A percentile compares a stretch with the other conserved stretches of the same genome.
These are phyloP conservation scores for Rhabdomys pumilio DNA, from an alignment of 2,797 vertebrate genomes.

Conservation along the genomic window DNA sequence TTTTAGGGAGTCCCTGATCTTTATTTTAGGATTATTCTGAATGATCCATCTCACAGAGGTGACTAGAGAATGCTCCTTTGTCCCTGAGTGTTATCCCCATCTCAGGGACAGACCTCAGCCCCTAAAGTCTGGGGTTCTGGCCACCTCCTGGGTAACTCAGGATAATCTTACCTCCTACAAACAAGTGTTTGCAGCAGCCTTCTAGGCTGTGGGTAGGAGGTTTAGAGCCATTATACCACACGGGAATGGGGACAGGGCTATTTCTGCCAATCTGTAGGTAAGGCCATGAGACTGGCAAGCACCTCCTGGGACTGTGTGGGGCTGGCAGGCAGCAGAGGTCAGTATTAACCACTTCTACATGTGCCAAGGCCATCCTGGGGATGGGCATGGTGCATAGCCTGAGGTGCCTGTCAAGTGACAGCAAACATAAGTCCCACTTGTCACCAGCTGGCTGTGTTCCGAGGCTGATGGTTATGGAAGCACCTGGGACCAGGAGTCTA, in stretches of 20 bases:
- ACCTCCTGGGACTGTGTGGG: neutral
- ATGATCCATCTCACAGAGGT: neutral
- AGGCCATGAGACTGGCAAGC: neutral
- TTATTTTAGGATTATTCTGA: neutral
- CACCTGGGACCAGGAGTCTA: neutral
- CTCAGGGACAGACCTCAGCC: neutral
- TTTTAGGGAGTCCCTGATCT: neutral
- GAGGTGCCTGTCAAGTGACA: neutral
- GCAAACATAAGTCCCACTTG: neutral
- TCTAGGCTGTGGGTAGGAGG: neutral
- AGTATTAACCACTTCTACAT: neutral
- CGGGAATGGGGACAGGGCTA: neutral
- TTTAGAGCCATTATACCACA: neutral
- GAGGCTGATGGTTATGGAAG: neutral
- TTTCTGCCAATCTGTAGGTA: neutral
- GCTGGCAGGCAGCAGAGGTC: neutral
- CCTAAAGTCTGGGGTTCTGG: neutral
- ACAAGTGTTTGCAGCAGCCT: neutral
- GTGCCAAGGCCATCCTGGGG: neutral
- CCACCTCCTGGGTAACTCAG: neutral
- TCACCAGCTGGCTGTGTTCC: neutral
- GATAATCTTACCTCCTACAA: neutral
- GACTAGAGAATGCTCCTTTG: neutral
- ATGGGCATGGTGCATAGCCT: rapidly evolving
- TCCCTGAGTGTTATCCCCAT: neutral